phyloP scores from a whole-genome alignment of 2,113 vertebrate genomes.

The Aegypius monachus region DNA sequence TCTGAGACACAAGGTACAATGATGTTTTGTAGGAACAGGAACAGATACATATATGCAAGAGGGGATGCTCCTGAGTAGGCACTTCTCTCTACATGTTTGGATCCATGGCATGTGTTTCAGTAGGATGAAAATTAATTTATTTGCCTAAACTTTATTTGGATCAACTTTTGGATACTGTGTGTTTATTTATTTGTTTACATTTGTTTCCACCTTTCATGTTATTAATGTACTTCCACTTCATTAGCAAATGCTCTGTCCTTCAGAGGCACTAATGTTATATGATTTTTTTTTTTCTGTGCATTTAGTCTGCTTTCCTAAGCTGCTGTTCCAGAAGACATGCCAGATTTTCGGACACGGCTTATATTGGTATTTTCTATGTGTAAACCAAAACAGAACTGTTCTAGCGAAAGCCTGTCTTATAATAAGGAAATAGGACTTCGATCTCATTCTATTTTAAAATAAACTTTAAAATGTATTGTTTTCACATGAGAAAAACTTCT shows the following conservation, averaged over 20 bases:
- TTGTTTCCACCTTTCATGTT: not conserved
- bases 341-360: not conserved
- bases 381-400: not conserved
- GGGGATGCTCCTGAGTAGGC: not conserved
- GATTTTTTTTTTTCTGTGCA: not conserved
- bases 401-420: not conserved
- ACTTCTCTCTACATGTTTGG: not conserved
- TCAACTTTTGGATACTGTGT: not conserved
- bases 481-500: not conserved
- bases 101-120: not conserved
- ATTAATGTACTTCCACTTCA: not conserved
- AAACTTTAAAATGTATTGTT: not conserved
- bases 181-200: not conserved
- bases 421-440: not conserved
- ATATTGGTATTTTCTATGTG: not conserved
- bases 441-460: not conserved
- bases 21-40: not conserved
- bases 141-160: not conserved
- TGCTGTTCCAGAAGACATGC: not conserved
- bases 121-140: not conserved
- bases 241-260: not conserved
- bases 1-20: not conserved
- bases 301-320: not conserved
- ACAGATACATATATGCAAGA: accelerated
- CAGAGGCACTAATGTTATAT: not conserved